Base-by-base conservation (phyloP, 2,113 vertebrate genomes). In the Hippocampus guttulatus region DNA sequence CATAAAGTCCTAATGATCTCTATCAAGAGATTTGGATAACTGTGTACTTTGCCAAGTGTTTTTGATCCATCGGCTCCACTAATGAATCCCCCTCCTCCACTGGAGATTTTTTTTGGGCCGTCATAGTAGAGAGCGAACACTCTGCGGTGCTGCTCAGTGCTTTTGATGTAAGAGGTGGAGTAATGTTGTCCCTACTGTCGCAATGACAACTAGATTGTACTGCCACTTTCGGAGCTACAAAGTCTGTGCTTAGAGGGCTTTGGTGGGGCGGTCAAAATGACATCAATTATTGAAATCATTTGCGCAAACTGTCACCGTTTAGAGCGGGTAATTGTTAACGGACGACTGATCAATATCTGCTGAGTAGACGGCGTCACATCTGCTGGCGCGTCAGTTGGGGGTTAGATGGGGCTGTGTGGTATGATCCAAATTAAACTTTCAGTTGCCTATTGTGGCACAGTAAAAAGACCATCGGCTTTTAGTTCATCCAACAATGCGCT, bases 1-100 rank as follows among this genome's bases (percentile, higher is more conserved):
- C 83, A 80, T 87, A 81, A 85, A 78, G 75, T 83, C 81, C 85
- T 84, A 85, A 88, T 87, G 83, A 86, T 84, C 81, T 83, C 72
- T 67, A 70, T 81, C 77, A 72, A 71, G 40, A 71, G 75, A 84
- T 75, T 81, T 18, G 71, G 81, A 81, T 88, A 87, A 88, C 83
- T 85, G 84, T 70, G 54, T 69, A 75, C 70, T 84, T 85, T 73
- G 75, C 83, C 78, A 77, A 85, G 81, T 81, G 55, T 83, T 87
- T 83, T 87, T 83, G 80, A 87, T 89, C 89, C 74, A 82, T 87
- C 67, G 78, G 57, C 66, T 66, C 54, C 73, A 23, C 75, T 88
- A 84, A 88, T 88, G 80, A 85, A 81, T 64, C 74, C 68, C 2
- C 49, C 68, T 45, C 43, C 64, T 23, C 68, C 63, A 70, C 80